Base-by-base conservation (phyloP, 2,113 vertebrate genomes). In the Phylloscopus trochilus region DNA sequence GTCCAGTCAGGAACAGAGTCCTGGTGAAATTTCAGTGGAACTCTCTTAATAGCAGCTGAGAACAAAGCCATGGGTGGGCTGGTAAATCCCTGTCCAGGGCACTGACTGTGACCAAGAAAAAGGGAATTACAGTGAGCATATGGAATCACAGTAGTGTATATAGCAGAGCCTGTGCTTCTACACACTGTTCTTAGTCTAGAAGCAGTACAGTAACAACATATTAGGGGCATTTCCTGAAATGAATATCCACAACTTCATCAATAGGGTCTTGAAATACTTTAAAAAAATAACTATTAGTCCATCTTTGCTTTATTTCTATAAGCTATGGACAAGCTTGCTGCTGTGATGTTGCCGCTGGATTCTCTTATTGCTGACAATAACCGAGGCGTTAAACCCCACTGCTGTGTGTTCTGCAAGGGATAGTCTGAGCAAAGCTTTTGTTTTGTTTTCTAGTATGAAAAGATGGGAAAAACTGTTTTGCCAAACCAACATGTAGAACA, bases 401-500 rank as follows among this genome's bases (percentile, higher is more conserved):
- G 39, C 55, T 73, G 51, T 51, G 9, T 31, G 93, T 90, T 97
- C 93, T 96, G 94, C 91, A 97, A 93, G 77, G 94, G 93, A 93
- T 94, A 97, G 83, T 93, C 92, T 97, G 83, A 96, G 67, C 93
- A 96, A 97, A 93, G 85, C 6, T 95, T 96, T 95, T 81, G 7
- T 74, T 92, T 94, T 90, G 39, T 87, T 92, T 93, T 39, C 82
- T 41, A 66, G 49, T 59, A 95, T 9, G 27, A 75, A 76, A 85
- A 75, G 39, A 46, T 43, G 77, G 51, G 64, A 69, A 93, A 92
- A 88, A 69, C n/a, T 23, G 22, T 83, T 70, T 80, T 83, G 86
- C 91, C 92, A 95, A 90, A 79, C 83, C 93, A 94, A 82, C 59
- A 16, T 76, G 69, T 90, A 94, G 33, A 85, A 70, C 67, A 41